Conservation (phyloP, 2,797 vertebrate genomes). For the Ammospiza maritima region DNA sequence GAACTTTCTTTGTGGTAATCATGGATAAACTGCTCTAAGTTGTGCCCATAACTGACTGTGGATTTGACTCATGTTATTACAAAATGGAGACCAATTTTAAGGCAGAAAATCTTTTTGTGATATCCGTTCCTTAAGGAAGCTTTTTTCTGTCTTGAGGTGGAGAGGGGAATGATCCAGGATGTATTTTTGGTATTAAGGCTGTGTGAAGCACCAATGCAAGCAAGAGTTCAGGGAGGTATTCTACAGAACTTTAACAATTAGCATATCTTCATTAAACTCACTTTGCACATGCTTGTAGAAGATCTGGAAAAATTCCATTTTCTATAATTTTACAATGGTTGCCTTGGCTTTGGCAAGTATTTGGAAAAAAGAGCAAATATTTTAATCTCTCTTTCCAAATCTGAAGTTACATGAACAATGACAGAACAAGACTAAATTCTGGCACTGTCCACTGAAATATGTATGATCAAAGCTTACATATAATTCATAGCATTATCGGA, state of each 20-base stretch:
- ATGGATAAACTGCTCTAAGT: neutral
- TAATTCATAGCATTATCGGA: neutral
- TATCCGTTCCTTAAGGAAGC: neutral
- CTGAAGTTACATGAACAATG: neutral
- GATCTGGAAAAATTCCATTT: neutral
- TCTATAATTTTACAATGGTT: neutral
- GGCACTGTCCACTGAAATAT: neutral
- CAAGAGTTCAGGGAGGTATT: neutral
- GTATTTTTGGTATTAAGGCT: neutral
- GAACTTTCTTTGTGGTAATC: neutral
- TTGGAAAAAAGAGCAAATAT: neutral
- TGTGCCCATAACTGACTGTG: neutral
- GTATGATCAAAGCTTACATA: neutral
- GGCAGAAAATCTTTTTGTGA: neutral
- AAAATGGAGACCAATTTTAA: neutral
- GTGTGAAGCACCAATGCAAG: neutral
- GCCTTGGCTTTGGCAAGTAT: neutral
- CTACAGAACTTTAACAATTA: neutral
- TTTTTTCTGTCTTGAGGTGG: neutral
- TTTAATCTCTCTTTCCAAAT: neutral
- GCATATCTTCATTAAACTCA: neutral
- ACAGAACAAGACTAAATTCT: neutral
- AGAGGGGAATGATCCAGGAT: neutral
- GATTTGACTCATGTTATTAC: neutral
- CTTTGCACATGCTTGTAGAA: neutral